A percentile compares a stretch with the other conserved stretches of the same genome.
Evolutionary conservation across 1,140 invertebrate species (phyloP).

Genomic region (Musca vetustissima): DNA sequence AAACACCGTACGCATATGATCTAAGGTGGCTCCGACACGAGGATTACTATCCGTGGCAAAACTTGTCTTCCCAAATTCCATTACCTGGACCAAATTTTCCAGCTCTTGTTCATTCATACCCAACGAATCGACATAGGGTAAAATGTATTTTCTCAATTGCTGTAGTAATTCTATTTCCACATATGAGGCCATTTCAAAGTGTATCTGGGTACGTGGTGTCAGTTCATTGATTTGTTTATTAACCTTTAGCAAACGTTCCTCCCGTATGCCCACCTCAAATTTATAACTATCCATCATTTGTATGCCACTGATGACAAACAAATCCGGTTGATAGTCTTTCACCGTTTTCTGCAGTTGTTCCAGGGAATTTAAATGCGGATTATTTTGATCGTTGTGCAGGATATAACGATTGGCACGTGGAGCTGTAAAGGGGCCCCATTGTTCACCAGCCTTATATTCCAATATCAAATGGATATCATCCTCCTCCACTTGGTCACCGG

Average conservation of each 20-base stretch:
- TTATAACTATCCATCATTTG: constrained; percentile 92
- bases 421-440: constrained; percentile 73
- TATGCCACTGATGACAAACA: constrained; percentile 80
- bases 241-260: constrained; percentile 67
- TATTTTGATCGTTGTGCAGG: constrained; percentile 81
- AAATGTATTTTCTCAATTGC: constrained; percentile 68
- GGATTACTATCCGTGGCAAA: constrained; percentile 79
- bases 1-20: constrained; percentile 81
- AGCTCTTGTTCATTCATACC: constrained; percentile 91
- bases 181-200: constrained; percentile 89
- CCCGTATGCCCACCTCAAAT: constrained; percentile 65
- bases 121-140: constrained; percentile 80
- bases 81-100: constrained; percentile 72
- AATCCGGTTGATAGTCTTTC: constrained; percentile 68
- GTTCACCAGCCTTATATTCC: constrained; percentile 75
- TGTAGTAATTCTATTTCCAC: constrained; percentile 70
- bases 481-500: constrained; percentile 63
- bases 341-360: constrained; percentile 69
- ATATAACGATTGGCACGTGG: constrained; percentile 86
- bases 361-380: constrained; percentile 75
- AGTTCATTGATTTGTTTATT: constrained; percentile 68
- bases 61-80: constrained; percentile 72
- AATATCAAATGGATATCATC: constrained; percentile 84
- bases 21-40: constrained; percentile 75
- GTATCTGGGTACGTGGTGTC: constrained; percentile 65